Evolutionary conservation across 2,113 vertebrate species (phyloP).

Genomic region (Gila orcuttii): DNA sequence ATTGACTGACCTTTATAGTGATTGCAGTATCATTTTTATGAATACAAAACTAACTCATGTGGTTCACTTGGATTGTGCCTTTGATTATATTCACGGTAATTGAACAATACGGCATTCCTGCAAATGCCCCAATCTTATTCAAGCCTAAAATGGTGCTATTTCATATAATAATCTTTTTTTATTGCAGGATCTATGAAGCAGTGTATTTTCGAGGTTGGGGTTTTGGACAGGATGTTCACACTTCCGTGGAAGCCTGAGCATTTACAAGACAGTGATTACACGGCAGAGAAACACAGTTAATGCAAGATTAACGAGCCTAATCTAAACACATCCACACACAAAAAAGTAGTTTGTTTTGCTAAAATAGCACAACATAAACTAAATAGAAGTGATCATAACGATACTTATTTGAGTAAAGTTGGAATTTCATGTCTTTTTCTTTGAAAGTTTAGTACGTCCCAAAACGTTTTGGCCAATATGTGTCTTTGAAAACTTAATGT

Average conservation of each 20-base stretch:
- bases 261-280: constrained; percentile 57
- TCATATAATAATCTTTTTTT: not conserved
- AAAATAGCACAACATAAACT: too few relatives aligned
- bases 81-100: not conserved
- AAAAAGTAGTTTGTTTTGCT: too few relatives aligned
- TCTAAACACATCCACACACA: constrained; percentile 41
- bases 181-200: not conserved
- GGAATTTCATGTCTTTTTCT: too few relatives aligned
- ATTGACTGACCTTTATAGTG: not conserved
- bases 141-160: not conserved
- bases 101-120: not conserved
- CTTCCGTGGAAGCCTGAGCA: constrained; percentile 33
- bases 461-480: too few relatives aligned
- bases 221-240: constrained; percentile 31
- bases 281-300: constrained; percentile 39
- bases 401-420: too few relatives aligned
- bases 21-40: not conserved
- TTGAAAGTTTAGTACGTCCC: too few relatives aligned
- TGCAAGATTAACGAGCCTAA: constrained; percentile 49
- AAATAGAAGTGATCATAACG: too few relatives aligned
- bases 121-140: not conserved
- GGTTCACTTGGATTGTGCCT: not conserved
- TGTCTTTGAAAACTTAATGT: too few relatives aligned
- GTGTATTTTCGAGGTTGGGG: constrained; percentile 28
- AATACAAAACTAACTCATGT: not conserved